Base-by-base conservation (phyloP, 2,888 invertebrate genomes). In the Choreutis nemorana region DNA sequence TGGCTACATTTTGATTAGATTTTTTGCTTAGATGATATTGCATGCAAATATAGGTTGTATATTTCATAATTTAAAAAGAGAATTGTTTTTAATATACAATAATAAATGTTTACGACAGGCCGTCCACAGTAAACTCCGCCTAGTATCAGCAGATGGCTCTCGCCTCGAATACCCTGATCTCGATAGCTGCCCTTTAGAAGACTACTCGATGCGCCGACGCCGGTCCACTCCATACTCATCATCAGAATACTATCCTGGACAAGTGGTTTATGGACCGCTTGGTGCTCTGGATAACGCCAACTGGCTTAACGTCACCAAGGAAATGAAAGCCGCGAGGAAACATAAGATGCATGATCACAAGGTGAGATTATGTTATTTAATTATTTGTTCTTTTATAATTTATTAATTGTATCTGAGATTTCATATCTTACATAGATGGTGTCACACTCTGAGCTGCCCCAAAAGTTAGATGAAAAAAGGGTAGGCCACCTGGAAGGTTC, bases 221-320 rank as follows among this genome's bases (percentile, higher is more conserved):
- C 82, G 73, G 8, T 63, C 71, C 23, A 70, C 75, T 0, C 70
- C 73, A 1, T 78, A 78, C 44, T 67, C 73, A 2, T 71, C 78
- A 2, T 70, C 77, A 1, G 78, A 78, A 45, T 78, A 66, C 52
- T 78, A 78, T 36, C 77, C 77, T 0, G 77, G 75, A 0, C 78
- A 78, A 37, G 83, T 86, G 41, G 81, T 94, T 23, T 84, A 84
- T 50, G 92, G 92, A 1, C 85, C 87, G 0, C 65, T 90, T 12
- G 86, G 87, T 9, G 83, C 87, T 23, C 71, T 94, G 32, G 89
- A 91, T 45, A 87, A 85, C 36, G 90, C 91, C 1, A 87, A 87
- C 50, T 93, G 95, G 90, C 73, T 94, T 12, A 83, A 87, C 33
- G 83, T 88, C 40, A 86, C 89, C 4, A 88, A 89, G 58, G 84